phyloP scores from a whole-genome alignment of 2,797 vertebrate species.

The Aulostomus chinensis region DNA sequence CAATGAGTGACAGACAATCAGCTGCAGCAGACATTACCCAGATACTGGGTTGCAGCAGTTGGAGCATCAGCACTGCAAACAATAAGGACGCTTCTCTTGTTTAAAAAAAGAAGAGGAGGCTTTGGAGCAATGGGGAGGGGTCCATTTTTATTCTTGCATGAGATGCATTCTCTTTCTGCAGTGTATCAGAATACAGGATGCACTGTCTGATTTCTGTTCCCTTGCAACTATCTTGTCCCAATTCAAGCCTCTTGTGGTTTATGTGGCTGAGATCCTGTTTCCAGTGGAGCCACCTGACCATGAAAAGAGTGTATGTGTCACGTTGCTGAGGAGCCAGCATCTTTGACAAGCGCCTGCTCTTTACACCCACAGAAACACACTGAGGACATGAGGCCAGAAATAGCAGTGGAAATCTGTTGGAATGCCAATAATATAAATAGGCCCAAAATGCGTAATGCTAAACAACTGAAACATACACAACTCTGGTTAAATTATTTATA shows the following conservation, averaged over 20 bases:
- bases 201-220: conserved; percentile 64
- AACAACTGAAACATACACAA: too few species aligned
- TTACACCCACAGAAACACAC: conserved; percentile 20
- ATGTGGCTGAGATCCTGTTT: conserved; percentile 77
- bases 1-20: conserved; percentile 74
- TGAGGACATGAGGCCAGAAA: neutral
- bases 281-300: conserved; percentile 75
- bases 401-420: neutral
- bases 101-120: conserved; percentile 64
- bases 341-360: conserved; percentile 64
- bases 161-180: conserved; percentile 52
- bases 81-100: conserved; percentile 48
- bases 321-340: conserved; percentile 50
- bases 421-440: conserved; percentile 7
- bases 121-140: conserved; percentile 22
- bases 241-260: conserved; percentile 78
- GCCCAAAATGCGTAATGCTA: too few species aligned
- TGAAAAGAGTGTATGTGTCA: conserved; percentile 74
- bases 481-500: too few species aligned
- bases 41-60: conserved; percentile 60
- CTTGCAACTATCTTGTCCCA: conserved; percentile 68
- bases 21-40: conserved; percentile 76
- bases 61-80: conserved; percentile 54
- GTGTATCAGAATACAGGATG: conserved; percentile 75
- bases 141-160: conserved; percentile 54